These are phyloP conservation scores for Phacellophora camtschatica DNA, from an alignment of 30 jellyfish, hydroid and myxozoan genomes.

Conservation along the genomic window DNA sequence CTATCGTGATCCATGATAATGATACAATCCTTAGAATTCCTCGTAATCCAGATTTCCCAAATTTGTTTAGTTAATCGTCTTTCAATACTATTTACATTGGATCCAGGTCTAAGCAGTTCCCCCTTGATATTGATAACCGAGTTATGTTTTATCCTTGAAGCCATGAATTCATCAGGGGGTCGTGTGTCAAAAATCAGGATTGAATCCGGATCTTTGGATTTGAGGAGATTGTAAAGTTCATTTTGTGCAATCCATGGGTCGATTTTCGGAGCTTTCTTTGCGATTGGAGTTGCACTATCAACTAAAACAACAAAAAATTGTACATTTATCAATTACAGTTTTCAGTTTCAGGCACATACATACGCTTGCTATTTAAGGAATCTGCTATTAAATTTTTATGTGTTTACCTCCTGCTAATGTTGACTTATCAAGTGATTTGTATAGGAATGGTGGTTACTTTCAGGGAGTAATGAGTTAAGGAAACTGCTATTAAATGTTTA, in stretches of 20 bases:
- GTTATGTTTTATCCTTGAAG: conserved; percentile 69
- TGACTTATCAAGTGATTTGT: too few relatives aligned
- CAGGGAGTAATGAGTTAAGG: too few relatives aligned
- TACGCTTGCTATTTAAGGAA: too few relatives aligned
- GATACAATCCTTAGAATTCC: conserved; percentile 52
- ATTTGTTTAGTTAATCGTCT: conserved; percentile 63
- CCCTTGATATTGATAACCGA: conserved; percentile 68
- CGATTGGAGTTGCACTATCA: neutral
- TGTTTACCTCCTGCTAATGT: too few relatives aligned
- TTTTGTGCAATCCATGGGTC: conserved; percentile 61
- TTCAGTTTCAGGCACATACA: too few relatives aligned
- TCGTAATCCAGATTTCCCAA: conserved; percentile 82
- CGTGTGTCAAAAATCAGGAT: conserved; percentile 82
- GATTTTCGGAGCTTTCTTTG: neutral
- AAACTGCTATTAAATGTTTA: too few relatives aligned
- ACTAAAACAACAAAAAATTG: too few relatives aligned
- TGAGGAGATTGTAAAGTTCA: conserved; percentile 68
- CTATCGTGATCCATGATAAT: conserved; percentile 69
- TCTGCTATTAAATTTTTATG: too few relatives aligned
- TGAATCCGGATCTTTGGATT: conserved; percentile 31
- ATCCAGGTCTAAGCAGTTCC: conserved; percentile 75
- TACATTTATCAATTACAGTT: too few relatives aligned
- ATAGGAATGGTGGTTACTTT: too few relatives aligned
- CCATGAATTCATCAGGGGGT: conserved; percentile 58
- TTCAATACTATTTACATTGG: conserved; percentile 86